phyloP scores from a whole-genome alignment of 2,797 vertebrate genomes.

The Bradypus variegatus region DNA sequence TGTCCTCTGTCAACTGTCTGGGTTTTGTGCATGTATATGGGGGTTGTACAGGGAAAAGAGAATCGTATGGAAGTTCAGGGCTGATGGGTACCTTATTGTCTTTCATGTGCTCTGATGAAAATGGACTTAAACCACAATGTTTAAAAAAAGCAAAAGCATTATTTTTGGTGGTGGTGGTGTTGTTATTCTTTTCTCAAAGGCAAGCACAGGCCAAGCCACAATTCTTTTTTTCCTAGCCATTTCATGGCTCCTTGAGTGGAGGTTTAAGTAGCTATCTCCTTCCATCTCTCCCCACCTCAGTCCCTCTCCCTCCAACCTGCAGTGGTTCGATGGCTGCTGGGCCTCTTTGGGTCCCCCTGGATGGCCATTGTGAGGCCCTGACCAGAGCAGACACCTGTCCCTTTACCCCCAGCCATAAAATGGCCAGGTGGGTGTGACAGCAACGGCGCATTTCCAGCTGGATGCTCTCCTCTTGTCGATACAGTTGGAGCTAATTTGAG shows the following conservation, averaged over 20 bases:
- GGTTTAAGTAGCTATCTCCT: constrained; percentile 31
- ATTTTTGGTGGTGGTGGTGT: constrained; percentile 21
- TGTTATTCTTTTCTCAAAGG: constrained; percentile 43
- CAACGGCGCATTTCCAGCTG: constrained; percentile 26
- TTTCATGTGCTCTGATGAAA: constrained; percentile 34
- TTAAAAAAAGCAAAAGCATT: constrained; percentile 44
- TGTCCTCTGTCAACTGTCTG: constrained; percentile 60
- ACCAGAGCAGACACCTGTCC: constrained; percentile 42
- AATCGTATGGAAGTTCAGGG: constrained; percentile 38
- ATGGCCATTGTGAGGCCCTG: constrained; percentile 37
- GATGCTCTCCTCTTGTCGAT: background rate
- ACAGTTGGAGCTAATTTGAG: constrained; percentile 48
- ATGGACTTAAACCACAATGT: background rate
- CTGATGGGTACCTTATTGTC: background rate
- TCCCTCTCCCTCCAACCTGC: background rate
- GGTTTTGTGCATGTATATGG: background rate
- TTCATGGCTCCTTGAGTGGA: constrained; percentile 28
- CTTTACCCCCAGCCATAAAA: constrained; percentile 29
- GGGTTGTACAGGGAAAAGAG: background rate
- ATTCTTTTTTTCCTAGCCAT: constrained; percentile 14
- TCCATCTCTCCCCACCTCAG: background rate
- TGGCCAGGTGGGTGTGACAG: constrained; percentile 24
- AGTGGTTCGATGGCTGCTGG: background rate
- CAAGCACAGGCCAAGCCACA: constrained; percentile 27
- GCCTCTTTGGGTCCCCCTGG: background rate